Base-by-base conservation (phyloP, 2,113 vertebrate genomes). In the Clarias gariepinus region DNA sequence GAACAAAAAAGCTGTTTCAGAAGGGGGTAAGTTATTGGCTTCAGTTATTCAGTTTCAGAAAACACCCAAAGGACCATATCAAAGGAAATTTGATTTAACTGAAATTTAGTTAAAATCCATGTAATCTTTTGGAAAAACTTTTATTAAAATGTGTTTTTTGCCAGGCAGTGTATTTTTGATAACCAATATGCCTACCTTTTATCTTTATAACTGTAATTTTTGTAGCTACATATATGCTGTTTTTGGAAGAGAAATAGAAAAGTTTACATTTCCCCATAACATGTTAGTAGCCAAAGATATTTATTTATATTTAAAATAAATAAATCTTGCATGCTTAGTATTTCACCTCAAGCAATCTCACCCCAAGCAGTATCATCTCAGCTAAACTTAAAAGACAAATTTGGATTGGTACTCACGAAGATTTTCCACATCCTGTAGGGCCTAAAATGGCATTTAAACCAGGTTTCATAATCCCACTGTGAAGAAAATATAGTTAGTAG, bases 381-480 rank as follows among this genome's bases (percentile, higher is more conserved):
- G 41, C 60, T 28, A 1, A 82, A 66, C 15, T 28, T n/a, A 6
- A 78, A 30, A 33, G 36, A 21, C 1, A 33, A 28, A 71, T 23
- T 47, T 6, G 21, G 30, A 55, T 9, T 68, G n/a, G 57, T 89
- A 98, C 98, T 98, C 93, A 99, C 98, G 97, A 99, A 90, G 98
- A 99, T 92, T 99, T 99, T 58, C 98, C 98, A 89, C 97, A 94
- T 84, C 98, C 98, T 25, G 97, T 98, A 4, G 97, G 97, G 89
- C 98, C 98, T 87, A 99, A 94, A 90, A 99, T 98, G 73, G 97
- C 97, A 47, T 99, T 99, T 88, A 99, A 95, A 30, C 98, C 98
- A n/a, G 98, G 97, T 92, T 90, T 96, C 97, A 99, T 98, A 87
- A 99, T 94, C n/a, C 98, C 98, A 92, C 98, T 99, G 92, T 19